A percentile compares a stretch with the other conserved stretches of the same genome.
phyloP scores from a whole-genome alignment of 2,888 invertebrate species.

The Ariolimax columbianus region DNA sequence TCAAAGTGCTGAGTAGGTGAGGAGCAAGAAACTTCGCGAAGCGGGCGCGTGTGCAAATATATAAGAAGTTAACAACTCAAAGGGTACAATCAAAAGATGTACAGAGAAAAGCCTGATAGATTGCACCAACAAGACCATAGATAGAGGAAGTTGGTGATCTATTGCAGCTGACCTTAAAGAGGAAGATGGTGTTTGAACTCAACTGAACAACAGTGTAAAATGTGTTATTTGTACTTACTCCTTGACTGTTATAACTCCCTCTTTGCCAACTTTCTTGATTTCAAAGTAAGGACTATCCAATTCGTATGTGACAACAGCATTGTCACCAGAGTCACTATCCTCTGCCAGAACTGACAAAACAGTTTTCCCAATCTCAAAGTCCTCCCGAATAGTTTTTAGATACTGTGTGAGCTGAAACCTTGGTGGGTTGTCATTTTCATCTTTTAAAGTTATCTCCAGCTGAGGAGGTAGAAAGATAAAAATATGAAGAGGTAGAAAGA shows the following conservation, averaged over 20 bases:
- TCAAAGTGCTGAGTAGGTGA: too few species aligned
- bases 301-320: constrained; percentile 79
- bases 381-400: constrained; percentile 61
- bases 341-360: constrained; percentile 95
- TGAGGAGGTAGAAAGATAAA: constrained; percentile 41
- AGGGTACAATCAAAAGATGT: too few species aligned
- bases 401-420: constrained; percentile 70
- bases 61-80: too few species aligned
- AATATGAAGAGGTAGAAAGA: not conserved
- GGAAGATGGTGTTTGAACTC: too few species aligned
- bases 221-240: constrained; percentile 66
- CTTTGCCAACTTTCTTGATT: constrained; percentile 64
- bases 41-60: too few species aligned
- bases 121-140: too few species aligned
- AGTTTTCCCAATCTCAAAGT: constrained; percentile 64
- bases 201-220: too few species aligned
- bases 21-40: too few species aligned
- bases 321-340: constrained; percentile 95
- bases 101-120: too few species aligned
- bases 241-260: constrained; percentile 70
- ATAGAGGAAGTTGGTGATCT: too few species aligned
- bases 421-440: constrained; percentile 97
- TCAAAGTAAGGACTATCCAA: constrained; percentile 72
- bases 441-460: constrained; percentile 90
- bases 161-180: too few species aligned